phyloP scores from a whole-genome alignment of 2,888 invertebrate genomes.

The Drosophila kambysellisi region DNA sequence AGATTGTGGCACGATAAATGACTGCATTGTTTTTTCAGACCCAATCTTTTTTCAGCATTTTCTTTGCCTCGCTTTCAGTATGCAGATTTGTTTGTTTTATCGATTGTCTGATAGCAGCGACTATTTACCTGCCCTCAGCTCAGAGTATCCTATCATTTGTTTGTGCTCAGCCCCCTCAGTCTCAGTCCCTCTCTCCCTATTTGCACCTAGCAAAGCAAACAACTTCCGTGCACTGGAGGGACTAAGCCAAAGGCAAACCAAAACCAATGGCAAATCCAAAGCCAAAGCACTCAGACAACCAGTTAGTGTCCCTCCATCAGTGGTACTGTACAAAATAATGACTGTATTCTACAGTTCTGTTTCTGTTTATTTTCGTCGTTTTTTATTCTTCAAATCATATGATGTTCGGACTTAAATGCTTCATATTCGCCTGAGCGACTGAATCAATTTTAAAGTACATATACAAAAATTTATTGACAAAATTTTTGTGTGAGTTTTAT shows the following conservation, averaged over 20 bases:
- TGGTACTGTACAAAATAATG: neutral
- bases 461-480: no score
- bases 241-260: conserved; percentile 33
- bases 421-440: neutral
- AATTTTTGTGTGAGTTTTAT: neutral
- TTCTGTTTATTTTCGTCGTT: conserved; percentile 10
- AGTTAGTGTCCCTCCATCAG: conserved; percentile 11
- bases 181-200: neutral
- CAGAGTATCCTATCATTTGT: conserved; percentile 19
- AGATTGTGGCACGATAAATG: conserved; percentile 46
- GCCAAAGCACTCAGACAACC: conserved; percentile 49
- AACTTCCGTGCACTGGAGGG: conserved; percentile 44
- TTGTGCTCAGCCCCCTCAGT: conserved; percentile 4
- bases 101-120: conserved; percentile 60
- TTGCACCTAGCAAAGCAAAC: conserved; percentile 57
- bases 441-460: neutral
- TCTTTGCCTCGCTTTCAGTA: neutral
- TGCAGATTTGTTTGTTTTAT: conserved; percentile 64
- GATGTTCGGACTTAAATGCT: conserved; percentile 23
- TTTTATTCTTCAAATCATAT: conserved; percentile 9
- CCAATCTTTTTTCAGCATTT: neutral
- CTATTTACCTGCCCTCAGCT: conserved; percentile 38
- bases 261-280: conserved; percentile 23
- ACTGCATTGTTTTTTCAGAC: conserved; percentile 22
- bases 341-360: conserved; percentile 32